A percentile compares a stretch with the other conserved stretches of the same genome.
phyloP scores from a whole-genome alignment of 2,113 vertebrate genomes.

The Anser brachyrhynchus region DNA sequence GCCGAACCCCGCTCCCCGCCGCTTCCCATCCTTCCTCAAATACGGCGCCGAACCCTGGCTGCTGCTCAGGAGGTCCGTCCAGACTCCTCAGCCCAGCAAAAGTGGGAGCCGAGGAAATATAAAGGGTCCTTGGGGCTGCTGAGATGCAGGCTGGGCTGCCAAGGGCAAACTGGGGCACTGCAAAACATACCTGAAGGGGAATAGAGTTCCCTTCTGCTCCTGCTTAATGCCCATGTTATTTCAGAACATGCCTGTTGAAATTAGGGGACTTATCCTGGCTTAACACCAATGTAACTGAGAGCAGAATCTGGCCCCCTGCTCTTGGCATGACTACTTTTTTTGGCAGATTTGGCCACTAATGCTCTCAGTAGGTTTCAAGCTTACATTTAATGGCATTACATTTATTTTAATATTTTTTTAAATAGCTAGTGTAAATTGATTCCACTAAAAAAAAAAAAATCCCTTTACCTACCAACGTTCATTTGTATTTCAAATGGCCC shows the following conservation, averaged over 20 bases:
- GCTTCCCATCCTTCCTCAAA: neutral
- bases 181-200: neutral
- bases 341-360: constrained; percentile 64
- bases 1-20: neutral
- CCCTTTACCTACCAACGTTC: constrained; percentile 54
- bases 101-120: neutral
- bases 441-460: constrained; percentile 31
- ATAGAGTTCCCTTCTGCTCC: neutral
- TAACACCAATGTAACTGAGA: constrained; percentile 24
- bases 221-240: neutral
- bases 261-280: constrained; percentile 52
- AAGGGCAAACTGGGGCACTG: neutral
- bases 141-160: neutral
- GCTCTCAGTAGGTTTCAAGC: constrained; percentile 44
- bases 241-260: constrained; percentile 22
- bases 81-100: neutral
- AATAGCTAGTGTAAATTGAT: constrained; percentile 72
- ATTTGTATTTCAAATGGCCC: constrained; percentile 71
- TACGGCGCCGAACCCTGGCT: rapidly evolving
- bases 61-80: neutral
- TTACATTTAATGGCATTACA: constrained; percentile 64
- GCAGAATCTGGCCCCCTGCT: constrained; percentile 27
- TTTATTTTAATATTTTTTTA: constrained; percentile 74
- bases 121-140: neutral
- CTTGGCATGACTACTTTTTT: constrained; percentile 48